phyloP scores from a whole-genome alignment of 2,113 vertebrate genomes.

The Bubo bubo region DNA sequence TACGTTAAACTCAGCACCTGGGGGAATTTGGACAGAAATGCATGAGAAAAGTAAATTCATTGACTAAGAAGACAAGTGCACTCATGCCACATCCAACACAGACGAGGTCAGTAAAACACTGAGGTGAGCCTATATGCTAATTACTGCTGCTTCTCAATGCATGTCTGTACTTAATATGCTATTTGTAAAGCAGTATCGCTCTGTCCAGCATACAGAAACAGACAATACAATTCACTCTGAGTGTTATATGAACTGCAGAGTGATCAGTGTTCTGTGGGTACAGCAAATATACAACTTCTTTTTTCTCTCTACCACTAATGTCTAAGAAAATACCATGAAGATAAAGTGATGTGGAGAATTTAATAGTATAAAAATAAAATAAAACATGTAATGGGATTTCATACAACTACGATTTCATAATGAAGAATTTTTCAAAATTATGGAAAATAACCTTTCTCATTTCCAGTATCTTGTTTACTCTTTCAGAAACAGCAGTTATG shows the following conservation, averaged over 20 bases:
- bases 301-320: neutral
- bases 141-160: neutral
- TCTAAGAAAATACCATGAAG: neutral
- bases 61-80: neutral
- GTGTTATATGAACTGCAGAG: neutral
- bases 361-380: neutral
- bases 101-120: neutral
- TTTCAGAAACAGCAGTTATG: neutral
- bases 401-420: neutral
- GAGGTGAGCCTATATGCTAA: neutral
- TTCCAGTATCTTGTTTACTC: neutral
- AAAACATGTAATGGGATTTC: neutral
- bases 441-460: neutral
- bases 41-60: neutral
- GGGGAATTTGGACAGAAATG: neutral
- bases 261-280: neutral
- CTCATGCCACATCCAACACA: neutral
- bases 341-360: neutral
- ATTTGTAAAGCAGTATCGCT: neutral
- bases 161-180: neutral
- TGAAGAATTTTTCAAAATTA: neutral
- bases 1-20: neutral
- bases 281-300: neutral
- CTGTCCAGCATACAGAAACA: too few species aligned
- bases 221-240: neutral